phyloP scores from a whole-genome alignment of 2,113 vertebrate species.

The Pseudorhombus dupliciocellatus region DNA sequence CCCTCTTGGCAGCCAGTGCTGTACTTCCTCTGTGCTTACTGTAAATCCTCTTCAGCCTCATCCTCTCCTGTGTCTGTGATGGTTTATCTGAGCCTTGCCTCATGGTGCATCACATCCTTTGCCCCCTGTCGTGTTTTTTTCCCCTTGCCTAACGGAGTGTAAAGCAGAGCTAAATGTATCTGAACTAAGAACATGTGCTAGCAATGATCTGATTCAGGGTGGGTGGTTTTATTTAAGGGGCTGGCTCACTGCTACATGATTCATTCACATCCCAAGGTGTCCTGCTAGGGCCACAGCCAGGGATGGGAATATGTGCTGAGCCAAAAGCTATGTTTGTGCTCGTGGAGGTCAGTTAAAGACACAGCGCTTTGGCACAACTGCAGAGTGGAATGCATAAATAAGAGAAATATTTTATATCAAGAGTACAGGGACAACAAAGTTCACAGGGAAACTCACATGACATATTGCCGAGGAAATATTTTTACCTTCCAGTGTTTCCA shows the following conservation, averaged over 20 bases:
- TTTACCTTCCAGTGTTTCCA: neutral
- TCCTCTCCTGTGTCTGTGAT: neutral
- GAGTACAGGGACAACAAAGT: slow-evolving; percentile 5
- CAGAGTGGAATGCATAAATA: slow-evolving; percentile 22
- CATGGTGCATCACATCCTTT: slow-evolving; percentile 11
- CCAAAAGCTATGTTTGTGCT: slow-evolving; percentile 22
- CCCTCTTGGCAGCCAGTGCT: slow-evolving; percentile 1
- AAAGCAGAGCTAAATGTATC: slow-evolving; percentile 27
- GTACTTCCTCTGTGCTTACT: slow-evolving; percentile 5
- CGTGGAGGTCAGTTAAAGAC: slow-evolving; percentile 33
- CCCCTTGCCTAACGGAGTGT: neutral
- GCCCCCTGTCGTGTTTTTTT: slow-evolving; percentile 14
- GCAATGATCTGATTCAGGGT: slow-evolving; percentile 2
- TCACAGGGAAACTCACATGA: slow-evolving; percentile 3
- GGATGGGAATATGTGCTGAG: slow-evolving; percentile 17
- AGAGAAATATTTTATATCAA: slow-evolving; percentile 33
- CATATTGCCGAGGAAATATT: neutral
- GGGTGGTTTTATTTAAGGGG: slow-evolving; percentile 37
- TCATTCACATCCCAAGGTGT: slow-evolving; percentile 39
- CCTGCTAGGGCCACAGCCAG: slow-evolving; percentile 14
- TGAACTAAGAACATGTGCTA: slow-evolving; percentile 28
- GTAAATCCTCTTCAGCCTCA: slow-evolving; percentile 21
- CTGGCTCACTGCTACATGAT: slow-evolving; percentile 27
- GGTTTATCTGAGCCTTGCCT: slow-evolving; percentile 2
- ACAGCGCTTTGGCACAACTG: slow-evolving; percentile 25